Evolutionary conservation across 2,113 vertebrate genomes (phyloP), one percentile per base, ranked within the genome.

Genomic region (Montifringilla adamsi): DNA sequence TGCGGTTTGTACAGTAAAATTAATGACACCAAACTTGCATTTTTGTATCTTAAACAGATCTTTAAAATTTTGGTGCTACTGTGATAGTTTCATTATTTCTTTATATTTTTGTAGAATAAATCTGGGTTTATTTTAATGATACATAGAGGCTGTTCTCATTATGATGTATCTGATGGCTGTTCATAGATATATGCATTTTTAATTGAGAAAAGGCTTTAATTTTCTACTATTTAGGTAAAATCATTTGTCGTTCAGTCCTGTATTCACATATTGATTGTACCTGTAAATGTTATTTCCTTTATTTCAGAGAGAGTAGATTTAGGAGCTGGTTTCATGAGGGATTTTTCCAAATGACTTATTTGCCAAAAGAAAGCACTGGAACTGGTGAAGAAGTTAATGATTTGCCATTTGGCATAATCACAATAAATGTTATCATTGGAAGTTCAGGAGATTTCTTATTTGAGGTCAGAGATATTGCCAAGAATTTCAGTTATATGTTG

Each of bases 341-440:
- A 96, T 23, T 83, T 89, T 95, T 93, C 79, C 33, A 41, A 95
- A 75, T 41, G 7, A 69, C 46, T 82, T 84, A 28, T 73, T 91
- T 63, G 43, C 53, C 31, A 87, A 93, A 79, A 31, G 9, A 84
- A 96, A 93, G 33, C 37, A 18, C 27, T 37, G 41, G 17, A 68
- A 63, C 15, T 69, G 12, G 43, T 26, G 31, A 90, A 81, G 15
- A 66, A 72, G 12, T 64, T 46, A 37, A 47, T 84, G 64, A 94
- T 52, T 95, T 92, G 33, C 4, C 8, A 23, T 76, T 21, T 37
- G 33, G 46, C 56, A 77, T 55, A 70, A 85, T 92, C 63, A 68
- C 35, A 87, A 31, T 37, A 84, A 70, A 60, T 39, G 8, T 73
- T 84, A 27, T 44, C 7, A 11, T 0, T 53, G 50, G 13, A 9